Evolutionary conservation across 2,888 invertebrate species (phyloP), one percentile per base, ranked within the genome.

Genomic region (Saturnia japonica): DNA sequence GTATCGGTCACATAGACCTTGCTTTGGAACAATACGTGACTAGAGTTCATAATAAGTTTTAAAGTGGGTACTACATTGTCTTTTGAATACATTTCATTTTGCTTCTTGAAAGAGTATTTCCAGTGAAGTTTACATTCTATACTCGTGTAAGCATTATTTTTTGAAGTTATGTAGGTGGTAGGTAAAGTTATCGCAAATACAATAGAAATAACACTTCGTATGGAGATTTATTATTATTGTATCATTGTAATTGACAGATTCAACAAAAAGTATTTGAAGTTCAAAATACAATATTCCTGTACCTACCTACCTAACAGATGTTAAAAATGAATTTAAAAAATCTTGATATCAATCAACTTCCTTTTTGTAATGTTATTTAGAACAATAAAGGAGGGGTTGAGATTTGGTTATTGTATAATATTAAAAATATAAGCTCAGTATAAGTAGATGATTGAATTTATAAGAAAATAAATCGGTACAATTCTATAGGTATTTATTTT

Each of bases 1-100:
- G 86, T 88, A 88, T 87, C 83, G 82, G 75, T 76, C 82, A 83
- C 81, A 85, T 84, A 88, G 88, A 87, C 87, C 87, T 88, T 85
- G 90, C 88, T 84, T 87, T 80, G 85, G 83, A 79, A 77, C 72
- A 75, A 78, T 78, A 91, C 93, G 92, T 91, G 92, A 91, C 87
- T 83, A 74, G 91, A 75, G 73, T 90, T 76, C 74, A 71, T 82
- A 85, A 88, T 83, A 78, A 77, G 78, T 80, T 83, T 81, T 79
- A 76, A 82, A 81, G 80, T 79, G 1, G 43, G 43, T 54, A 79
- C 76, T 78, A 80, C 77, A 77, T 79, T 77, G 80, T 76, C 80
- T 82, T 81, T 81, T 79, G 74, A 81, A 78, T 79, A 78, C 77
- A 78, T 75, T 76, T 74, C 77, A 78, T 76, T 75, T 74, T 75